Percentiles rank a stretch among this genome's conserved stretches.
phyloP scores from a whole-genome alignment of 2,113 vertebrate genomes.

The Tautogolabrus adspersus region DNA sequence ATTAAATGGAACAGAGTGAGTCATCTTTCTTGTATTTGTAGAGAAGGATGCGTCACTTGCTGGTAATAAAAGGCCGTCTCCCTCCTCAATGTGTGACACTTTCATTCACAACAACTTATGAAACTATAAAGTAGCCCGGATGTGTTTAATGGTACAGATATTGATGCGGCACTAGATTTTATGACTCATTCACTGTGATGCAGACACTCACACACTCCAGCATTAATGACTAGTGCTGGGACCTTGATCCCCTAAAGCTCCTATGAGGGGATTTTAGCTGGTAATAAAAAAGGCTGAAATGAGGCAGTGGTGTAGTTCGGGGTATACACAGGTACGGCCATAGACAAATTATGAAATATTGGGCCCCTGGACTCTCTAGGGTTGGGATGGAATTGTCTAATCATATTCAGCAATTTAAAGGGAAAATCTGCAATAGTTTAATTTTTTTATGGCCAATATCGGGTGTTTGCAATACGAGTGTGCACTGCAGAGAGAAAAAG shows the following conservation, averaged over 20 bases:
- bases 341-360: too few species aligned
- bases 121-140: neutral
- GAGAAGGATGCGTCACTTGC: constrained; percentile 39
- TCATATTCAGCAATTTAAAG: too few species aligned
- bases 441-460: too few species aligned
- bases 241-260: neutral
- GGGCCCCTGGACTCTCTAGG: too few species aligned
- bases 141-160: constrained; percentile 10
- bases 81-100: constrained; percentile 31
- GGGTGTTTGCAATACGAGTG: too few species aligned
- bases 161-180: constrained; percentile 28
- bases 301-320: too few species aligned
- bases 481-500: too few species aligned
- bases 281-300: too few species aligned
- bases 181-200: constrained; percentile 52
- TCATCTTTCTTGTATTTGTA: constrained; percentile 42
- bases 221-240: constrained; percentile 13
- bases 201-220: constrained; percentile 18
- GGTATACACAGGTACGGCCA: too few species aligned
- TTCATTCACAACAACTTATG: constrained; percentile 42
- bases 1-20: constrained; percentile 40
- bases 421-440: too few species aligned
- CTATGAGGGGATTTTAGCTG: too few species aligned
- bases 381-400: too few species aligned
- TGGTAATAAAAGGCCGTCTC: constrained; percentile 44